Evolutionary conservation across 2,113 vertebrate species (phyloP).

Genomic region (Anoplopoma fimbria): DNA sequence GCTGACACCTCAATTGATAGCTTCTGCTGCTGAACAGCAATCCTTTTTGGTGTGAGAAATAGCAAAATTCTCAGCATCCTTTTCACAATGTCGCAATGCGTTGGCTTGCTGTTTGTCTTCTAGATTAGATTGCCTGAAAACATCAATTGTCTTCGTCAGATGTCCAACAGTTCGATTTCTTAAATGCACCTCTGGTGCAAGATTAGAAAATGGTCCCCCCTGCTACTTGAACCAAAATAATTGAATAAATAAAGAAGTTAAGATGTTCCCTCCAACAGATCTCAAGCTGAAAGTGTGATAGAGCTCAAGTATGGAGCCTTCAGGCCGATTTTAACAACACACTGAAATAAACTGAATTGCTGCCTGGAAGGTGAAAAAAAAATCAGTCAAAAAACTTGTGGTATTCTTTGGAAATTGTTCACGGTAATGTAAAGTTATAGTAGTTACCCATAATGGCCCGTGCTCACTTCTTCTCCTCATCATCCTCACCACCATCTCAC

Average conservation of each 20-base stretch:
- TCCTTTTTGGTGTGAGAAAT: slow-evolving; percentile 7
- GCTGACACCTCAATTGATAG: slow-evolving; percentile 9
- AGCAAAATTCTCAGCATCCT: not conserved
- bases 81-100: not conserved
- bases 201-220: not conserved
- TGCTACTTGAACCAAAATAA: not conserved
- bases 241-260: not conserved
- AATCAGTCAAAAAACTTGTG: slow-evolving; percentile 33
- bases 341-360: slow-evolving; percentile 33
- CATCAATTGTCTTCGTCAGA: slow-evolving; percentile 18
- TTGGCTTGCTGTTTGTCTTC: slow-evolving; percentile 19
- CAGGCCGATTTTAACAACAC: slow-evolving; percentile 38
- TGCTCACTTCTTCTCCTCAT: slow-evolving; percentile 63
- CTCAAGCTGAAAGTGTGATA: slow-evolving; percentile 20
- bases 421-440: slow-evolving; percentile 61
- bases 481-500: slow-evolving; percentile 46
- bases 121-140: slow-evolving; percentile 17
- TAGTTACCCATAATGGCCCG: slow-evolving; percentile 62
- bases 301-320: slow-evolving; percentile 32
- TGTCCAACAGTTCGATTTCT: slow-evolving; percentile 21
- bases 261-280: slow-evolving; percentile 14
- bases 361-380: slow-evolving; percentile 41
- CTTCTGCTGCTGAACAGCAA: not conserved
- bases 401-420: slow-evolving; percentile 52
- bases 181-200: not conserved